Evolutionary conservation across 2,113 vertebrate genomes (phyloP).

Genomic region (Chaetops frenatus): DNA sequence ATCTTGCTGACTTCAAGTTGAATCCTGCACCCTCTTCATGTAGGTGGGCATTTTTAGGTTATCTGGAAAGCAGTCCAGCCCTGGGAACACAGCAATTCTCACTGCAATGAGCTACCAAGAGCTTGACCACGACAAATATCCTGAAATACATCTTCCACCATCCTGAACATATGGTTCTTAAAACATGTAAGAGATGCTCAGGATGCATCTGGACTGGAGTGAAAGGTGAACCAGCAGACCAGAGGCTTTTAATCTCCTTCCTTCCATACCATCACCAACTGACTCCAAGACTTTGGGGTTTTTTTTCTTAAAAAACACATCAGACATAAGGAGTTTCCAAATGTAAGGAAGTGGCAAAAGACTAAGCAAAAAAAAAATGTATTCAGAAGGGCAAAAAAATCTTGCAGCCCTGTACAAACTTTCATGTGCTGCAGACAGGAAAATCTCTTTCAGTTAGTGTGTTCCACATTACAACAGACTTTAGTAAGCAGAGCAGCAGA

Average conservation of each 20-base stretch:
- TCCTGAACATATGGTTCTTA: neutral
- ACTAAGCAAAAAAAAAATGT: neutral
- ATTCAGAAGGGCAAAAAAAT: neutral
- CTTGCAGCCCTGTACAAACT: neutral
- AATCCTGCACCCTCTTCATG: slow-evolving; percentile 7
- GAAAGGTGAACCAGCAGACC: neutral
- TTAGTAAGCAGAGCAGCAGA: neutral
- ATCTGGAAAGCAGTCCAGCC: neutral
- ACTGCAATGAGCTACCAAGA: neutral
- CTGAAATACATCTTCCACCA: neutral
- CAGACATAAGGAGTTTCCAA: neutral
- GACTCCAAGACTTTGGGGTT: neutral
- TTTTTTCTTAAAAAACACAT: neutral
- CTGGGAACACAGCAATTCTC: neutral
- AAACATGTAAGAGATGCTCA: neutral
- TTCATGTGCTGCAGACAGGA: neutral
- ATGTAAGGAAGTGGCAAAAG: neutral
- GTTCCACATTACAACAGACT: neutral
- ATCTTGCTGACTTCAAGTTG: slow-evolving; percentile 31
- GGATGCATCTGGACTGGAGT: neutral
- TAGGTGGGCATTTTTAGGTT: slow-evolving; percentile 10
- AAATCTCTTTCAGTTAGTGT: neutral
- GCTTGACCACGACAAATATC: neutral
- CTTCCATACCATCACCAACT: neutral
- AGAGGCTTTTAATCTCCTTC: neutral